Conservation (phyloP, 2,113 vertebrate genomes). For the Peromyscus leucopus region DNA sequence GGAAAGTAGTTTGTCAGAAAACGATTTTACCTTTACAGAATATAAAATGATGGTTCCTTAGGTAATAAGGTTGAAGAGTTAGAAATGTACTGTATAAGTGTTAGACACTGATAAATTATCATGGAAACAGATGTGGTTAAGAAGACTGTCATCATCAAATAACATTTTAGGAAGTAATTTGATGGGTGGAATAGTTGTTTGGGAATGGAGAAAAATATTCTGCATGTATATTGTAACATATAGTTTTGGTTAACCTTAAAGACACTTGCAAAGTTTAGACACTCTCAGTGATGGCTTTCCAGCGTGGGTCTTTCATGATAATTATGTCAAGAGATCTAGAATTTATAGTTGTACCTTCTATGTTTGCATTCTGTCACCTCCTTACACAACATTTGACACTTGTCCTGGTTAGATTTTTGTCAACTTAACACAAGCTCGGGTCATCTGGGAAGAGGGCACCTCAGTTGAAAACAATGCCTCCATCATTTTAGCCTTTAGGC, state of each 20-base stretch:
- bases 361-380: not conserved
- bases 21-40: not conserved
- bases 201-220: constrained; percentile 76
- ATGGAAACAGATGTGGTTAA: constrained; percentile 28
- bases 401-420: not conserved
- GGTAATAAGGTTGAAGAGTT: not conserved
- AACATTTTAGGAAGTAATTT: constrained; percentile 43
- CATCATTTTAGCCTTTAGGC: not conserved
- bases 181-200: constrained; percentile 66
- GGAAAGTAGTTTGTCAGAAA: constrained; percentile 45
- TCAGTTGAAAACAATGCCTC: not conserved
- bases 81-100: not conserved
- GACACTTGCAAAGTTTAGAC: not conserved
- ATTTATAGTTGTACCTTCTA: not conserved
- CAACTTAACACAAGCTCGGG: not conserved
- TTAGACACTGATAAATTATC: constrained; percentile 26
- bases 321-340: not conserved
- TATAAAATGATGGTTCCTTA: not conserved
- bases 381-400: not conserved
- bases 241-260: constrained; percentile 63
- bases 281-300: not conserved
- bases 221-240: constrained; percentile 40
- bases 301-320: not conserved
- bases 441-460: not conserved
- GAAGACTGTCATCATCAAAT: constrained; percentile 71